These are phyloP conservation scores for Rostratula benghalensis DNA, from an alignment of 2,113 vertebrate genomes.

Conservation along the genomic window DNA sequence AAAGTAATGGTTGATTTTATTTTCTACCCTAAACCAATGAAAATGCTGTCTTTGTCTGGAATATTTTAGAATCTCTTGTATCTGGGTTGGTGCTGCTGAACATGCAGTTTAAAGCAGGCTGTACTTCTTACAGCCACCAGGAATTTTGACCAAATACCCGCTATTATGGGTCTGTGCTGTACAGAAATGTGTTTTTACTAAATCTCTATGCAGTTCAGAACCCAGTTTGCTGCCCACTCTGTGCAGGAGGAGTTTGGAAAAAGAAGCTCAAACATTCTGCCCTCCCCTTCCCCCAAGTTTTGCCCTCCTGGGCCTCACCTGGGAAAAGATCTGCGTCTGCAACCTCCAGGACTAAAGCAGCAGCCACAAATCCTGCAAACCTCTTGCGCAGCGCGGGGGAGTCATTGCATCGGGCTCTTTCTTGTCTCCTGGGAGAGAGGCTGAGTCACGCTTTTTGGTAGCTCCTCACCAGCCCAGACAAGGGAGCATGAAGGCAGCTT, in stretches of 20 bases:
- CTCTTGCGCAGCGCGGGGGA: rapidly evolving
- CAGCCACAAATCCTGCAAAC: background rate
- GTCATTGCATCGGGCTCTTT: background rate
- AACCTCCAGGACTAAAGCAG: background rate
- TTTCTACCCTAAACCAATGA: background rate
- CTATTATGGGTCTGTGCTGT: rapidly evolving
- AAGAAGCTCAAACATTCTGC: background rate
- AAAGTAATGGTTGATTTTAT: background rate
- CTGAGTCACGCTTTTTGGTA: background rate
- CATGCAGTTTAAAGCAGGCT: background rate
- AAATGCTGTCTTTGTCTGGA: background rate
- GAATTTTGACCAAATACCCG: background rate
- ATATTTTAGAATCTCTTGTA: background rate
- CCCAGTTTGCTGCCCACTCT: background rate
- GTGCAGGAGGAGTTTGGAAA: background rate
- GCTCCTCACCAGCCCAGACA: background rate
- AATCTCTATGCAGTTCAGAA: background rate
- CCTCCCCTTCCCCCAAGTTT: background rate
- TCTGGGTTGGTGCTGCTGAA: background rate
- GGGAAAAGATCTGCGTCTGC: background rate
- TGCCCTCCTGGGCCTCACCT: background rate
- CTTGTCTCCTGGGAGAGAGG: background rate
- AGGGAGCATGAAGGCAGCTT: background rate
- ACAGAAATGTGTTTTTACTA: background rate
- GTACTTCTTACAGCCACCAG: background rate